These are phyloP conservation scores for Cheilosia scutellata DNA, from an alignment of 2,888 invertebrate genomes.

Conservation along the genomic window DNA sequence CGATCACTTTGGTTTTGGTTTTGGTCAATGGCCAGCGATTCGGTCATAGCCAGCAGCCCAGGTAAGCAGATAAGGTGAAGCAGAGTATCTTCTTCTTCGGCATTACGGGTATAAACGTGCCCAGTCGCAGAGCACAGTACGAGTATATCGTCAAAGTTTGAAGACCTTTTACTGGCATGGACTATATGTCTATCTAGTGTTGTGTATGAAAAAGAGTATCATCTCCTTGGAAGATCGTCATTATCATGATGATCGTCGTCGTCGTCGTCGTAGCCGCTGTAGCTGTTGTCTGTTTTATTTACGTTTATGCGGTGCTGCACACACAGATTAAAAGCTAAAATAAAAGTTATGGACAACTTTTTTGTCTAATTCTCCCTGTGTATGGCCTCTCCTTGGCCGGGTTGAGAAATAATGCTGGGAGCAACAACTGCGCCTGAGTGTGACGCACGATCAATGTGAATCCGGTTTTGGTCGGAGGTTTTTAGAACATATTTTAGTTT, in stretches of 20 bases:
- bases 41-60: conserved; percentile 33
- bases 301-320: conserved; percentile 40
- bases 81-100: conserved; percentile 38
- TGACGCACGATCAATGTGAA: conserved; percentile 59
- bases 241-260: conserved; percentile 49
- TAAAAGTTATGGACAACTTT: conserved; percentile 58
- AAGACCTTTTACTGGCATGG: conserved; percentile 58
- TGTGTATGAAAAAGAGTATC: conserved; percentile 43
- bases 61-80: conserved; percentile 29
- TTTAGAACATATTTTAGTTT: conserved; percentile 43
- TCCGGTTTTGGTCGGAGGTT: conserved; percentile 61
- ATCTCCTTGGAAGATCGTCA: conserved; percentile 48
- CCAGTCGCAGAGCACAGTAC: neutral
- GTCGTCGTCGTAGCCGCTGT: conserved; percentile 12
- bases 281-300: conserved; percentile 43
- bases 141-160: conserved; percentile 51
- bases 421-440: conserved; percentile 49
- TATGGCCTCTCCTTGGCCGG: conserved; percentile 12
- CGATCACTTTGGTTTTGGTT: conserved; percentile 55
- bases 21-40: conserved; percentile 69
- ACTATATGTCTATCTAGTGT: conserved; percentile 6
- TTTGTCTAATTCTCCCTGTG: conserved; percentile 53
- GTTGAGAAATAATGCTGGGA: conserved; percentile 32
- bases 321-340: conserved; percentile 69
- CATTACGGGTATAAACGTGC: conserved; percentile 18